Conservation (phyloP, 2,797 vertebrate genomes). For the Semotilus atromaculatus region DNA sequence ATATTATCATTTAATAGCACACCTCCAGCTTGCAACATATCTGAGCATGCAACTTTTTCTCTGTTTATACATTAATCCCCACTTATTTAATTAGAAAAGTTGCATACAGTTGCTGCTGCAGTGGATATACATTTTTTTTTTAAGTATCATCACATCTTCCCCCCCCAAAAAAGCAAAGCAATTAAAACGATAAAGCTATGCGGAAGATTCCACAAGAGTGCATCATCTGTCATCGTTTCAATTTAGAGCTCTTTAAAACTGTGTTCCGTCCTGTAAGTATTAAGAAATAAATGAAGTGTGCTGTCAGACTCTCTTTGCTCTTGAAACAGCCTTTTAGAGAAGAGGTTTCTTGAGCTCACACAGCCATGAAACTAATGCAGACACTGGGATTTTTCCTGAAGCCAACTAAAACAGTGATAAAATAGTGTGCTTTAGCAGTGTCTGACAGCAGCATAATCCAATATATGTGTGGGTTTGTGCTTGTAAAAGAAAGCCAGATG, state of each 20-base stretch:
- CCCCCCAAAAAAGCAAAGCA: slow-evolving; percentile 8
- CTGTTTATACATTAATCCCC: slow-evolving; percentile 5
- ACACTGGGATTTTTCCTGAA: not conserved
- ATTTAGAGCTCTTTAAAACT: slow-evolving; percentile 24
- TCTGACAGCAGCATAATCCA: not conserved
- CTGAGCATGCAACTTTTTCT: not conserved
- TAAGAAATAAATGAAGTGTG: slow-evolving; percentile 36
- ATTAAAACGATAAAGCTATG: slow-evolving; percentile 45
- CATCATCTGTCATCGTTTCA: slow-evolving; percentile 26
- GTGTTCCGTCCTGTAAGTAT: not conserved
- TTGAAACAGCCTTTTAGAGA: slow-evolving; percentile 28
- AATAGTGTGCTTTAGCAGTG: not conserved
- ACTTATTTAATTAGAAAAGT: slow-evolving; percentile 21
- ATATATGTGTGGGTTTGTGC: slow-evolving; percentile 5
- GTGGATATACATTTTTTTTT: not conserved
- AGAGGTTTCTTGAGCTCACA: slow-evolving; percentile 40
- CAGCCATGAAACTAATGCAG: slow-evolving; percentile 13
- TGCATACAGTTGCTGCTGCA: not conserved
- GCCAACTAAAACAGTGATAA: not conserved
- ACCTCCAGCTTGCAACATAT: not conserved
- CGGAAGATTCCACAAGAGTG: slow-evolving; percentile 29
- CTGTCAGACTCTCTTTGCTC: slow-evolving; percentile 20
- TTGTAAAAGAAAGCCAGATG: slow-evolving; percentile 4
- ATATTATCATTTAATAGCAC: slow-evolving; percentile 10
- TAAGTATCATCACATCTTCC: not conserved